Evolutionary conservation across 2,888 invertebrate species (phyloP).

Genomic region (Erpobdella octoculata): DNA sequence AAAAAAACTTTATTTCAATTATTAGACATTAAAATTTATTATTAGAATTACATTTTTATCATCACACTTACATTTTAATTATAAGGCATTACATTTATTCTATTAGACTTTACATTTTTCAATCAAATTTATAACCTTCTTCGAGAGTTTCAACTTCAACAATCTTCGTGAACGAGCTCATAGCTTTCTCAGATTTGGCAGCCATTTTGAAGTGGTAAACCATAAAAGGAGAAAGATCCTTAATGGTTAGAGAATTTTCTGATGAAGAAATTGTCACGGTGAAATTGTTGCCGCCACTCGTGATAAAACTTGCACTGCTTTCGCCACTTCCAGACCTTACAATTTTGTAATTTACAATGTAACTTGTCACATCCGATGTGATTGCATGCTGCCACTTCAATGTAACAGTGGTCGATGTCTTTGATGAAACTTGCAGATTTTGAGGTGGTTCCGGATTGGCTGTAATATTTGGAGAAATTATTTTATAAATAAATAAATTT

Average conservation of each 20-base stretch:
- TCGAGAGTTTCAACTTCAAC: conserved; percentile 88
- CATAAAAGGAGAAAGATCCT: conserved; percentile 80
- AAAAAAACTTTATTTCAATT: no score
- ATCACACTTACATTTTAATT: no score
- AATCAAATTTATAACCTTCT: conserved; percentile 64
- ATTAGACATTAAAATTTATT: no score
- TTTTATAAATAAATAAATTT: no score
- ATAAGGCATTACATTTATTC: no score
- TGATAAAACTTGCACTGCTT: neutral
- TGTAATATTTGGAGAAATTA: neutral
- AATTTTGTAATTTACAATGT: neutral
- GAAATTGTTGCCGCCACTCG: neutral
- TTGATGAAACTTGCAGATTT: neutral
- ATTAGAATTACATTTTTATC: no score
- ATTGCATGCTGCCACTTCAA: neutral
- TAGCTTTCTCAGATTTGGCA: conserved; percentile 81
- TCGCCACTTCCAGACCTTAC: neutral
- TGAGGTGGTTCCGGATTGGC: neutral
- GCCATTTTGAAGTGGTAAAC: conserved; percentile 93
- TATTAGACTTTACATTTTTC: no score
- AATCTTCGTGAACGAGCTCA: conserved; percentile 80
- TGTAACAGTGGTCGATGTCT: neutral
- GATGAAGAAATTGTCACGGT: neutral
- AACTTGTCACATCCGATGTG: conserved; percentile 2
- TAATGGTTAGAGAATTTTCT: neutral